A percentile compares a stretch with the other conserved stretches of the same genome.
Evolutionary conservation across 2,797 vertebrate genomes (phyloP).

Genomic region (Sarcoramphus papa): DNA sequence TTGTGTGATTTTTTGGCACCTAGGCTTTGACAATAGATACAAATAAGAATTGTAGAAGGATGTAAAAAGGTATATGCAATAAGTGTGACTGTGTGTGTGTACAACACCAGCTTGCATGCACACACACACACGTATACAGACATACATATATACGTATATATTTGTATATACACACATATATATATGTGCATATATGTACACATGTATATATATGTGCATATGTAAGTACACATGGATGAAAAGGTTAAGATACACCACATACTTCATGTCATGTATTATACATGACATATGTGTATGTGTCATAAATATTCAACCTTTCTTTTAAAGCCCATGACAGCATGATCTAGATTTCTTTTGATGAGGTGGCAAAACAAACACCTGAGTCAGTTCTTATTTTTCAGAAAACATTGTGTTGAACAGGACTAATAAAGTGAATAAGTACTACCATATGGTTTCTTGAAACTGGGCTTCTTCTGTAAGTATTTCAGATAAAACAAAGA

Average conservation of each 20-base stretch:
- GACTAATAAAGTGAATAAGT: neutral
- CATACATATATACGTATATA: neutral
- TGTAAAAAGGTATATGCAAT: neutral
- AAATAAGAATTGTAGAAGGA: neutral
- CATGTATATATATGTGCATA: neutral
- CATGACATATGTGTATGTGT: fast-evolving
- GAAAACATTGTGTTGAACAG: neutral
- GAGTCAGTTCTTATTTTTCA: neutral
- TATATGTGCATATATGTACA: neutral
- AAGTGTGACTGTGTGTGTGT: neutral
- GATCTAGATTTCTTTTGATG: neutral
- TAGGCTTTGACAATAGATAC: neutral
- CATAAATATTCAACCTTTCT: neutral
- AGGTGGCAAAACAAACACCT: neutral
- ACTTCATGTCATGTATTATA: neutral
- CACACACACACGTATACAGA: no score
- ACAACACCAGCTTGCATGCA: neutral
- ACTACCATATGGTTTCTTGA: neutral
- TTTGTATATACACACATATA: neutral
- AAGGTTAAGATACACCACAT: neutral
- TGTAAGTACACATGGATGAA: neutral
- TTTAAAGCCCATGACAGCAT: neutral
- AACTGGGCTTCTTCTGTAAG: neutral
- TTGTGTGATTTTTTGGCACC: neutral
- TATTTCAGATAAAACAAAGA: neutral